A percentile compares a stretch with the other conserved stretches of the same genome.
Conservation (phyloP, 2,888 invertebrate genomes). For the Allophyes oxyacanthae region DNA sequence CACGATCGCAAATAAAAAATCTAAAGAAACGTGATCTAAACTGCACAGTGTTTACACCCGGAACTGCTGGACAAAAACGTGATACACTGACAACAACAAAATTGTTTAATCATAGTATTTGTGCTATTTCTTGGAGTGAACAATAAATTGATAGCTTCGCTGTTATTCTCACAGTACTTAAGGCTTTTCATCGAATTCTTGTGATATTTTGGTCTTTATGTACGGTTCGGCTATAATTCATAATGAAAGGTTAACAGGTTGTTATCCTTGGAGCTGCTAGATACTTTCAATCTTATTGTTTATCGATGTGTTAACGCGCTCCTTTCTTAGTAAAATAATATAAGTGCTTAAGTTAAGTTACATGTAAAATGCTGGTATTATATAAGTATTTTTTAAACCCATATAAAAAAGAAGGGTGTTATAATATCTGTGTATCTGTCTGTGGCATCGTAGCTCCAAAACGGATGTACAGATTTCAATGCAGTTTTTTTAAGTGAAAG, state of each 20-base stretch:
- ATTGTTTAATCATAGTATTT: constrained; percentile 18
- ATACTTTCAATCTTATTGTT: constrained; percentile 43
- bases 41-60: constrained; percentile 44
- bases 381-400: too few species aligned
- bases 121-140: constrained; percentile 2
- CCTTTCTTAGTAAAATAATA: constrained; percentile 10
- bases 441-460: too few species aligned
- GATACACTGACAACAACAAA: constrained; percentile 4
- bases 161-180: neutral
- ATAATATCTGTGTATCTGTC: too few species aligned
- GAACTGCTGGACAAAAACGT: constrained; percentile 37
- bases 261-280: constrained; percentile 40
- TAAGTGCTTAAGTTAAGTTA: neutral
- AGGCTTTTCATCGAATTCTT: constrained; percentile 4
- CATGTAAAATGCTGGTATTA: too few species aligned
- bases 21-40: constrained; percentile 34
- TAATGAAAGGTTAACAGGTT: constrained; percentile 23
- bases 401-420: too few species aligned
- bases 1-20: constrained; percentile 20
- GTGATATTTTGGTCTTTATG: neutral
- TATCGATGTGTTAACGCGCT: constrained; percentile 1
- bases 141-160: constrained; percentile 3
- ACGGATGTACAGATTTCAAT: too few species aligned
- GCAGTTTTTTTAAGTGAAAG: too few species aligned
- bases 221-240: constrained; percentile 14